Percentiles rank a stretch among this genome's conserved stretches.
Conservation (phyloP, 2,113 vertebrate species). For the Chlorodrepanis virens region DNA sequence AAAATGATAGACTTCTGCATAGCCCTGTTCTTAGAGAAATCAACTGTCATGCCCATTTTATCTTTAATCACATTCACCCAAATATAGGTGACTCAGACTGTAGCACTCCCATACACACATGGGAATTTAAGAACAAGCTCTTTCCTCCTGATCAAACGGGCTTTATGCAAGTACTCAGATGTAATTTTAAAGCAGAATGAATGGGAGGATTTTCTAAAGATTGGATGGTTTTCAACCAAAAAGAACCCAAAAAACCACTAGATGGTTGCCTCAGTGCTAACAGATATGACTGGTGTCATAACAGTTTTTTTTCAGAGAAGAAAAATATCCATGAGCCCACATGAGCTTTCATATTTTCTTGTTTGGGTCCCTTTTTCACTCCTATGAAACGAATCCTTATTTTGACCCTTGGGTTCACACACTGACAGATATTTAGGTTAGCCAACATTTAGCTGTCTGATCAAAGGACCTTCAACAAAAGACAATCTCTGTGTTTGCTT, state of each 20-base stretch:
- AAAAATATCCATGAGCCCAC: neutral
- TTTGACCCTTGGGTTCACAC: neutral
- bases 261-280: neutral
- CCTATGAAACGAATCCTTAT: neutral
- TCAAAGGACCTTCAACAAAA: neutral
- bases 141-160: neutral
- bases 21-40: neutral
- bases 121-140: neutral
- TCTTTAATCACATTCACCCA: neutral
- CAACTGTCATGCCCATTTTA: neutral
- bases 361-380: neutral
- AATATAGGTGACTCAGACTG: neutral
- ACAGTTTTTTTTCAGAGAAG: neutral
- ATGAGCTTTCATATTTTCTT: neutral
- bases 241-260: too few relatives aligned
- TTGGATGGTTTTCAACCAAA: neutral
- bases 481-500: neutral
- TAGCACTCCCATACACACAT: neutral
- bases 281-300: neutral
- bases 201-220: neutral
- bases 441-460: neutral
- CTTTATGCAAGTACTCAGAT: neutral
- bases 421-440: neutral
- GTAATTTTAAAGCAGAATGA: neutral
- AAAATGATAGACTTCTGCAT: neutral